Evolutionary conservation across 2,797 vertebrate genomes (phyloP).

Genomic region (Brotula barbata): DNA sequence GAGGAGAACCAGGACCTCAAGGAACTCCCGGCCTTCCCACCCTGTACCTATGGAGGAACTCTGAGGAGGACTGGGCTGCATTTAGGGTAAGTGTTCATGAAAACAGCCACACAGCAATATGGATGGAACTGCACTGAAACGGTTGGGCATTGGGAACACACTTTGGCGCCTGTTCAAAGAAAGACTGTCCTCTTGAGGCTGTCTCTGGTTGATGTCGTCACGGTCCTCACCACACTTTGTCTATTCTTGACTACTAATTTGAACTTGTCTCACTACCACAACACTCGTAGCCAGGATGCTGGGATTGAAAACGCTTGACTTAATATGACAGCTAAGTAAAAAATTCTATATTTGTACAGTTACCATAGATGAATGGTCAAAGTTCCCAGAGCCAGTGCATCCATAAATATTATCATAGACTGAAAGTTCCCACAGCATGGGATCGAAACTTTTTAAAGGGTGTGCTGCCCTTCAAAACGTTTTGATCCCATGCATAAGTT

Average conservation of each 20-base stretch:
- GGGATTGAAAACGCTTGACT: slow-evolving; percentile 37
- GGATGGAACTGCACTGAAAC: not conserved
- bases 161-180: not conserved
- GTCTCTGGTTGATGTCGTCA: slow-evolving; percentile 14
- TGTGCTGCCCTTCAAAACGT: too few species aligned
- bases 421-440: too few species aligned
- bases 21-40: slow-evolving; percentile 80
- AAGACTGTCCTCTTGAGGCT: slow-evolving; percentile 10
- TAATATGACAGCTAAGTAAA: not conserved
- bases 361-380: not conserved
- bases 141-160: slow-evolving; percentile 1
- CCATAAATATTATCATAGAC: not conserved
- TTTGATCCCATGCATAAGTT: too few species aligned
- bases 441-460: too few species aligned
- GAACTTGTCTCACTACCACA: slow-evolving; percentile 52
- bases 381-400: not conserved
- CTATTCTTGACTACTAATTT: slow-evolving; percentile 52
- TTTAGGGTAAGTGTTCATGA: slow-evolving; percentile 74
- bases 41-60: slow-evolving; percentile 82
- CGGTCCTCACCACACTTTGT: slow-evolving; percentile 33
- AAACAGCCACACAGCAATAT: not conserved
- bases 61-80: slow-evolving; percentile 77
- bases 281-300: slow-evolving; percentile 16
- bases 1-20: slow-evolving; percentile 73
- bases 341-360: not conserved